phyloP scores from a whole-genome alignment of 1,140 invertebrate genomes.

The Drosophila novamexicana region DNA sequence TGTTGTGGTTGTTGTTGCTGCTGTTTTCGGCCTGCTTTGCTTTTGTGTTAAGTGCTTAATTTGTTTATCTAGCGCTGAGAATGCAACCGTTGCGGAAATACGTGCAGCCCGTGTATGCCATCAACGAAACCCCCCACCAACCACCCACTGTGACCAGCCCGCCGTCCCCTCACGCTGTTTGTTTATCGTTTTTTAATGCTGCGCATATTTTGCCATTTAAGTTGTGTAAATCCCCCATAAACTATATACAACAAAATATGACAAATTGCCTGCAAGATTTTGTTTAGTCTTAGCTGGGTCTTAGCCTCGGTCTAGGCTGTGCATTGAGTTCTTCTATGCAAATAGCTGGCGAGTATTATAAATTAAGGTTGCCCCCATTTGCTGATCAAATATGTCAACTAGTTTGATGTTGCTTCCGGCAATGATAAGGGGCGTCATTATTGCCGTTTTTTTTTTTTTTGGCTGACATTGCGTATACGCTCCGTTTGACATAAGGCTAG shows the following conservation, averaged over 20 bases:
- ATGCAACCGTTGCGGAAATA: constrained; percentile 76
- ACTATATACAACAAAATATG: constrained; percentile 17
- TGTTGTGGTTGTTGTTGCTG: constrained; percentile 14
- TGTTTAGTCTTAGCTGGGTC: neutral
- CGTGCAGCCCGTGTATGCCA: constrained; percentile 42
- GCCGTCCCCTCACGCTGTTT: constrained; percentile 22
- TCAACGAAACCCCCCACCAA: neutral
- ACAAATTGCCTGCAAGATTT: constrained; percentile 28
- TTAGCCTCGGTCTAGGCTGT: neutral
- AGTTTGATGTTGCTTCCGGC: constrained; percentile 30
- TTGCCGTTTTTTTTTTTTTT: constrained; percentile 17
- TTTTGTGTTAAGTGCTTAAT: constrained; percentile 61
- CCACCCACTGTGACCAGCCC: neutral
- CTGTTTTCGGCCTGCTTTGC: constrained; percentile 34
- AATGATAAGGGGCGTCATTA: constrained; percentile 22
- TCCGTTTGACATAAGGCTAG: constrained; percentile 2
- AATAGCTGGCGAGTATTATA: neutral
- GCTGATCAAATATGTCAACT: constrained; percentile 30
- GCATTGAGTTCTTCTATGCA: neutral
- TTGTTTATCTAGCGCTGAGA: constrained; percentile 65
- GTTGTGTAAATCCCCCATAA: constrained; percentile 27
- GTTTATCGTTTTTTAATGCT: constrained; percentile 74
- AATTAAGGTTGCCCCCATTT: constrained; percentile 4
- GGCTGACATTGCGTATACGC: constrained; percentile 32
- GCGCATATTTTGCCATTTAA: constrained; percentile 50